Percentiles rank a stretch among this genome's conserved stretches.
Evolutionary conservation across 2,888 invertebrate genomes (phyloP).

Genomic region (Sinelater perroti): DNA sequence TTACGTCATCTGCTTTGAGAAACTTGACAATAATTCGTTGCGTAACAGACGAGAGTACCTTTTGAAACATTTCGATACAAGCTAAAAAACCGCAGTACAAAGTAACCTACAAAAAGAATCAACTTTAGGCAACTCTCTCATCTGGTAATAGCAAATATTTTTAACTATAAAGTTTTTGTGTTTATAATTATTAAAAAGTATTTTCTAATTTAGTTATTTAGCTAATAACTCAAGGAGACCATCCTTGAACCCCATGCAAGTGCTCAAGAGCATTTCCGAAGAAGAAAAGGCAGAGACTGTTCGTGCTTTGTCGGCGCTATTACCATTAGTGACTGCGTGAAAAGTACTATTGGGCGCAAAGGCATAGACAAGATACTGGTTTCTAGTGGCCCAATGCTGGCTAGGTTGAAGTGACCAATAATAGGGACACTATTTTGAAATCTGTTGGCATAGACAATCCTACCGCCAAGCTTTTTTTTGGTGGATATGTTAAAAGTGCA

Average conservation of each 20-base stretch:
- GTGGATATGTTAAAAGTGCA: constrained; percentile 99
- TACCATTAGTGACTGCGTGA: constrained; percentile 97
- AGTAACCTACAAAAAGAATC: no score
- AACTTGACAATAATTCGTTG: no score
- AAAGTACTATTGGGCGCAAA: constrained; percentile 98
- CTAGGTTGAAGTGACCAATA: constrained; percentile 95
- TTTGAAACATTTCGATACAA: no score
- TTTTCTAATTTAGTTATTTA: no score
- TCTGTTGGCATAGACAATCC: constrained; percentile 98
- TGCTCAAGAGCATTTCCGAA: constrained; percentile 95
- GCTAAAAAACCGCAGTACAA: no score
- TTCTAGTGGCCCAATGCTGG: constrained; percentile 79
- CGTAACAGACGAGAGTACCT: no score
- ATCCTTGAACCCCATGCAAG: constrained; percentile 91
- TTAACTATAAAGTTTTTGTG: no score
- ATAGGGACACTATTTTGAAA: constrained; percentile 98
- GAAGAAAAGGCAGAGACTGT: constrained; percentile 98
- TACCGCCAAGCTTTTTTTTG: constrained; percentile 96
- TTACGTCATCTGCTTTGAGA: no score
- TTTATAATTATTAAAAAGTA: no score
- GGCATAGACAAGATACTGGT: constrained; percentile 97
- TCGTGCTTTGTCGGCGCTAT: constrained; percentile 97
- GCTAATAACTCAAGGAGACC: no score
- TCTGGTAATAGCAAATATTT: no score
- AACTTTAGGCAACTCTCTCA: no score